phyloP scores from a whole-genome alignment of 2,888 invertebrate genomes.

The Spisula subtruncata region DNA sequence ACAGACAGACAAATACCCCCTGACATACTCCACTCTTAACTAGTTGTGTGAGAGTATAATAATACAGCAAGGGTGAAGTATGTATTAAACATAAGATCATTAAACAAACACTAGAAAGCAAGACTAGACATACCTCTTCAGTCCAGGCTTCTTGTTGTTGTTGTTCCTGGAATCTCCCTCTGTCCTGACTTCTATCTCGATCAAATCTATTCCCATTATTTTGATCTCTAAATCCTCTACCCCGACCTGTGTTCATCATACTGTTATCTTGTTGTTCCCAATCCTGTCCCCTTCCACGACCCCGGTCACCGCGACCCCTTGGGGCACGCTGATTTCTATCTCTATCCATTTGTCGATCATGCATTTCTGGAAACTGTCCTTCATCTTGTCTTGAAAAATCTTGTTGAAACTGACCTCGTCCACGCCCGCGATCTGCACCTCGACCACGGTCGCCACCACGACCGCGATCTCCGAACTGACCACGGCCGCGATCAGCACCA shows the following conservation, averaged over 20 bases:
- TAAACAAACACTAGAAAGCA: too few species aligned
- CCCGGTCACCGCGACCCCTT: constrained; percentile 26
- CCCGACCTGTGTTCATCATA: not conserved
- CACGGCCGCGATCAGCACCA: too few species aligned
- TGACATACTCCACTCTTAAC: too few species aligned
- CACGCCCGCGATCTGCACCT: too few species aligned
- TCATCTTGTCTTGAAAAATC: not conserved
- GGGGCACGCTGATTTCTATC: constrained; percentile 32
- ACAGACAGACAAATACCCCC: too few species aligned
- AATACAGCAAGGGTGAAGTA: too few species aligned
- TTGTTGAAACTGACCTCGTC: not conserved
- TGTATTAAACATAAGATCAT: too few species aligned
- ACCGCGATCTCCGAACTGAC: too few species aligned
- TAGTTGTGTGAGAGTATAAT: too few species aligned
- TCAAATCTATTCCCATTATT: constrained; percentile 40
- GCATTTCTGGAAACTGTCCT: not conserved
- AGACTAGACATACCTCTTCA: not conserved
- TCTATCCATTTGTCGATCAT: constrained; percentile 33
- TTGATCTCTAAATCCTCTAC: constrained; percentile 32
- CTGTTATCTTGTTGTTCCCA: constrained; percentile 23
- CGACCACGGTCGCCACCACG: too few species aligned
- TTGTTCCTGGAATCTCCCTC: constrained; percentile 31
- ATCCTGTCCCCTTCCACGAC: constrained; percentile 34
- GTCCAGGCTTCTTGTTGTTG: constrained; percentile 16
- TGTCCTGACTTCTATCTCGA: constrained; percentile 52